A percentile compares a stretch with the other conserved stretches of the same genome.
phyloP scores from a whole-genome alignment of 2,113 vertebrate genomes.

The Tringa solitaria region DNA sequence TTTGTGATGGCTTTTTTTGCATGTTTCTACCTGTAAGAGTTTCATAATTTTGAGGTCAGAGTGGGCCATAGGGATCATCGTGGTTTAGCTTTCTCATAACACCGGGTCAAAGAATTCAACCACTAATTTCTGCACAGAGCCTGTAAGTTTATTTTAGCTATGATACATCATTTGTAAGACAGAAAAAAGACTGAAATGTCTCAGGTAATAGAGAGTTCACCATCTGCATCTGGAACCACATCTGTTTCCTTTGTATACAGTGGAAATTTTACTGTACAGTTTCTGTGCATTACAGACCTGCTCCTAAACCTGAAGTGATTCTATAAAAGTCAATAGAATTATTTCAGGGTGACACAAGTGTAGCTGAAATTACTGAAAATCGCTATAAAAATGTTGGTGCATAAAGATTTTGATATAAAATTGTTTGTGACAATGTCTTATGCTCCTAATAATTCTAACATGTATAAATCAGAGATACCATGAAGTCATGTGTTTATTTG shows the following conservation, averaged over 20 bases:
- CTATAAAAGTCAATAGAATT: neutral
- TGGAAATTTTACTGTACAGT: neutral
- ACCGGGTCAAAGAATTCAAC: neutral
- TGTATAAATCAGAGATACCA: neutral
- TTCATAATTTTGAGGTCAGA: neutral
- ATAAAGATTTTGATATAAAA: neutral
- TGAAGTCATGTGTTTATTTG: slow-evolving; percentile 29
- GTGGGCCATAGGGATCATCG: neutral
- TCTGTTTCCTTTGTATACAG: neutral
- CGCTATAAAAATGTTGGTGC: neutral
- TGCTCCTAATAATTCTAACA: neutral
- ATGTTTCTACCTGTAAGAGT: neutral
- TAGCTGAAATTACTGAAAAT: neutral
- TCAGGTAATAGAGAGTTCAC: slow-evolving; percentile 34
- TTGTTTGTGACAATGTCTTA: neutral
- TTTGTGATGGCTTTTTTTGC: neutral
- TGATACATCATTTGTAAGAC: neutral
- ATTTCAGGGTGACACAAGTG: neutral
- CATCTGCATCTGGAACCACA: neutral
- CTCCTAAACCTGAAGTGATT: neutral
- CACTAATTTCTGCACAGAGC: neutral
- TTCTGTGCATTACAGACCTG: neutral
- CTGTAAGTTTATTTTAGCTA: neutral
- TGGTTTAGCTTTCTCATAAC: neutral
- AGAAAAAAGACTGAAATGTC: neutral